phyloP scores from a whole-genome alignment of 2,888 invertebrate species.

The Acanthosepion esculentum region DNA sequence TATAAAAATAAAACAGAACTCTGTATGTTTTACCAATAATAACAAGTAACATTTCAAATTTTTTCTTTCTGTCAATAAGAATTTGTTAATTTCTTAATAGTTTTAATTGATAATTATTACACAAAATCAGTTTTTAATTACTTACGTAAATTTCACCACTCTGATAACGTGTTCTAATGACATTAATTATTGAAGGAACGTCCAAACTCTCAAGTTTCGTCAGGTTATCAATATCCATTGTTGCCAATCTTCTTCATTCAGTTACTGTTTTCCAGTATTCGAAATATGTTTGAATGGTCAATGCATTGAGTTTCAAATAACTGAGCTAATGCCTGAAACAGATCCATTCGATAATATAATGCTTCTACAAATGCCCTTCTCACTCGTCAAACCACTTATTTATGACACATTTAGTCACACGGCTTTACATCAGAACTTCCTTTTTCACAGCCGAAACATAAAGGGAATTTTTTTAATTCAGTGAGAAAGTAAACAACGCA shows the following conservation, averaged over 20 bases:
- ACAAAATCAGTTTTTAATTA: not conserved
- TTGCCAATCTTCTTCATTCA: not conserved
- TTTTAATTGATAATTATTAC: too few species aligned
- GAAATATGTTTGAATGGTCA: not conserved
- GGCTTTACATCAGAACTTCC: not conserved
- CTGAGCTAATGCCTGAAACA: not conserved
- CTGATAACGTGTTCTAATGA: not conserved
- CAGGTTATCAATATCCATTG: not conserved
- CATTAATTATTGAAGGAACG: not conserved
- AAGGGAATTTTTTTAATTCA: not conserved
- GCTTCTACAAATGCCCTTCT: not conserved
- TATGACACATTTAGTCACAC: not conserved
- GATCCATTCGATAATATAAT: not conserved
- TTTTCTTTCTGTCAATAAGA: too few species aligned
- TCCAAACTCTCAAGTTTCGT: constrained; percentile 2
- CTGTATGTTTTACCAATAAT: too few species aligned
- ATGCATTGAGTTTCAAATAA: not conserved
- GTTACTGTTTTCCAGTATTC: not conserved
- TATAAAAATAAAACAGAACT: too few species aligned
- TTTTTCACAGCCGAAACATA: not conserved
- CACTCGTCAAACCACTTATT: not conserved
- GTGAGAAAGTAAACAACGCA: not conserved
- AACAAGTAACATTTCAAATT: too few species aligned
- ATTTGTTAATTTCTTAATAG: too few species aligned
- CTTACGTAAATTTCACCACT: not conserved